Evolutionary conservation across 2,888 invertebrate genomes (phyloP).

Genomic region (Acrobasis consociella): DNA sequence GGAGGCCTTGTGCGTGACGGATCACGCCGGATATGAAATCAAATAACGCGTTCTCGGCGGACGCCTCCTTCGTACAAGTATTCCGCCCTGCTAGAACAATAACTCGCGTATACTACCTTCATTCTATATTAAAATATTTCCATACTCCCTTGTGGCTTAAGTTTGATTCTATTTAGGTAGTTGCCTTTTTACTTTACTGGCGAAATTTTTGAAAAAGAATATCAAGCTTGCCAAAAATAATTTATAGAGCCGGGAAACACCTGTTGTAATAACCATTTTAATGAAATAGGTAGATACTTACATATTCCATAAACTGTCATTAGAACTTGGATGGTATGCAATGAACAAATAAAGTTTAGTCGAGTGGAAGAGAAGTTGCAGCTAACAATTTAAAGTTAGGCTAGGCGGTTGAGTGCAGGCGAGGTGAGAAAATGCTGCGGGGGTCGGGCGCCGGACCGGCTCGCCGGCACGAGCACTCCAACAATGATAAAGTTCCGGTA

Average conservation of each 20-base stretch:
- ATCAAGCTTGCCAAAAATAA: no score
- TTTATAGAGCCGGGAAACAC: not conserved
- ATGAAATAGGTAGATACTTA: constrained; percentile 28
- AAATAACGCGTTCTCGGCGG: constrained; percentile 54
- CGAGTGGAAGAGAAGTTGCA: constrained; percentile 66
- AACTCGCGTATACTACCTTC: constrained; percentile 36
- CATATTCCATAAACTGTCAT: constrained; percentile 48
- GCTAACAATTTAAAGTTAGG: constrained; percentile 77
- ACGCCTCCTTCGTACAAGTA: constrained; percentile 32
- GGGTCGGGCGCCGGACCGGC: constrained; percentile 45
- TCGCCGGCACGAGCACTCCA: constrained; percentile 43
- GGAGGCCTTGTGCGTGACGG: constrained; percentile 54
- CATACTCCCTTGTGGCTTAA: constrained; percentile 2
- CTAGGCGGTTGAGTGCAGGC: constrained; percentile 54
- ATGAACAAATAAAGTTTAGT: constrained; percentile 69
- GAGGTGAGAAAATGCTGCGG: constrained; percentile 66
- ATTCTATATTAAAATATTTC: constrained; percentile 52
- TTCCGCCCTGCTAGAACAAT: constrained; percentile 13
- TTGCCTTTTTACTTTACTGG: no score
- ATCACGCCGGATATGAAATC: constrained; percentile 62
- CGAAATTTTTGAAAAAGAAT: no score
- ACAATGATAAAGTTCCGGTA: constrained; percentile 60
- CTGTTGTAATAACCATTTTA: constrained; percentile 26
- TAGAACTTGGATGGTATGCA: constrained; percentile 54
- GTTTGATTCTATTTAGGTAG: no score